Base-by-base conservation (phyloP, 2,888 invertebrate genomes). In the Aleiodes alternator region DNA sequence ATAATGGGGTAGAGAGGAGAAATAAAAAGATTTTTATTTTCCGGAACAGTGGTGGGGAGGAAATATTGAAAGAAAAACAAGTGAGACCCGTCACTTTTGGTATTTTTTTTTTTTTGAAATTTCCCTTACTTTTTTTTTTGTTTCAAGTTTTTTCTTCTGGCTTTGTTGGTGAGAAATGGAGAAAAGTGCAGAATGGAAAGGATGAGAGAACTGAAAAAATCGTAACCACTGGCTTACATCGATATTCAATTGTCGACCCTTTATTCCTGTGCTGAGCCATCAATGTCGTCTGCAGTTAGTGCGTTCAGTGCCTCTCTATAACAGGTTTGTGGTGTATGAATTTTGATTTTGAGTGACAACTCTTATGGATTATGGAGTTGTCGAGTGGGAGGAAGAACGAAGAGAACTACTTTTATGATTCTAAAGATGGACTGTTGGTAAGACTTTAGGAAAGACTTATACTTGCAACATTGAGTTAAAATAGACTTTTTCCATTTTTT, bases 241-340 rank as follows among this genome's bases (percentile, higher is more conserved):
- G 48, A 64, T 48, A 64, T 64, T 64, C 64, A 23, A 64, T 64
- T 64, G 64, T 64, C 23, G 23, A 64, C 16, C 64, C 16, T 48
- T 16, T 11, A 64, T 16, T 48, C 9, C 64, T 12, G 14, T 12
- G 38, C 59, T 34, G 48, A 64, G 48, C 48, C 23, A 43, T 64
- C 64, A 64, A 64, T 48, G 64, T 48, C 64, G 48, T 48, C 23
- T 64, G 64, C 64, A 64, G 64, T 64, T 16, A 23, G 16, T 48
- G 48, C 43, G 59, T 59, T 43, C 59, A 7, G n/a, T 59, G 59
- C n/a, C 38, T 34, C 38, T 59, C 8, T 59, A 57, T 57, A 59
- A 59, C 31, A 14, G 34, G 38, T 59, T 34, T 59, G 38, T 59
- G n/a, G 34, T 6, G 11, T 59, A 59, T 59, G 56, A 56, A 56